Evolutionary conservation across 2,888 invertebrate species (phyloP), one percentile per base, ranked within the genome.

Genomic region (Dioctria linearis): DNA sequence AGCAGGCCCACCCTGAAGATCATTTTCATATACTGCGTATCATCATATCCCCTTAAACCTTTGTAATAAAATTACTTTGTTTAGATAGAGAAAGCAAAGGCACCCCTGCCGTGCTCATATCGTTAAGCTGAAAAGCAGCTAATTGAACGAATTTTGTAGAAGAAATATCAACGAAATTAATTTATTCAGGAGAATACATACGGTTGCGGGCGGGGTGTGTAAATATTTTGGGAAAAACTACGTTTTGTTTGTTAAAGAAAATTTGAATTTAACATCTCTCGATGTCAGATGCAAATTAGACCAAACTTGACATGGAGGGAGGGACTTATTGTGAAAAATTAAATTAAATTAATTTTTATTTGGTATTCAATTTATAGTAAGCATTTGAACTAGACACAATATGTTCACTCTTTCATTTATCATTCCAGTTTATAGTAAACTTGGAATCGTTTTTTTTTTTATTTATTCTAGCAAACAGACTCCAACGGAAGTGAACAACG

Each of bases 71-170:
- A 73, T 73, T 59, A 57, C 73, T 73, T 59, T 73, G 73, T 73
- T 73, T 42, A 54, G 59, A 57, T 13, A 57, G 25, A 25, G 25
- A 25, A 25, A 25, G 25, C 25, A 25, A 25, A 25, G 2, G 73
- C 11, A 42, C 54, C 54, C 54, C 25, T 51, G 37, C 57, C n/a
- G 54, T 51, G 59, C 59, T 63, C 76, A 76, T 76, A 61, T 63
- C 76, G 76, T 76, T 63, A 63, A 49, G 76, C 63, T 76, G 63
- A 76, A 63, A 39, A 76, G 43, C 59, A 51, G 76, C 76, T 76
- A 76, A 76, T 76, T 76, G 76, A 76, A 76, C 63, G 76, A 76
- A 49, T 76, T 76, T 76, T 49, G 76, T 46, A 63, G 61, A 76
- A 76, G 76, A 76, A 75, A 76, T 76, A 76, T 76, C 63, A 63